Base-by-base conservation (phyloP, 2,797 vertebrate species). In the Esox masquinongy region DNA sequence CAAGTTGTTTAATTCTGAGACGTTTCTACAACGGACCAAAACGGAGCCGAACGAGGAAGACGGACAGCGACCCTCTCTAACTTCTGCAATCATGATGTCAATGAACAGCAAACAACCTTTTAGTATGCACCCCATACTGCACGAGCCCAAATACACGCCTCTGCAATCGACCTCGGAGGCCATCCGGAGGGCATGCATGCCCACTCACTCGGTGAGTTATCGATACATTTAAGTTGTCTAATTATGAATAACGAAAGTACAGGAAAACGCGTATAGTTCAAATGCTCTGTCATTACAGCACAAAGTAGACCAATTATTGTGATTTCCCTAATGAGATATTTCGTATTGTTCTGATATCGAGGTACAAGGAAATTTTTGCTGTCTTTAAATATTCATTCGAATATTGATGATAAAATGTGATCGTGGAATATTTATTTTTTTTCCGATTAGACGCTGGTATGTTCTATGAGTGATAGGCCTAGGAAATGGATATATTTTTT, bases 101-200 rank as follows among this genome's bases (percentile, higher is more conserved):
- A 97, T 97, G 96, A 97, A 97, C 92, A 97, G 96, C 95, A 97
- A 97, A 78, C 96, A 97, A 91, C 92, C 96, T 70, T 97, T 97
- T 93, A 92, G 95, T 83, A 96, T 97, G 96, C 96, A 97, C 89
- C 96, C 96, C 70, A 96, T 97, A 71, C 94, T 97, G 53, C 96
- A 97, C 81, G 96, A 97, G 11, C 96, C 95, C 82, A 97, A 97
- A 81, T 97, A 97, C 92, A 91, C 94, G 3, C 95, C 96, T 43
- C 94, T 97, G 80, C 96, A 97, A 90, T 93, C 93, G 83, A 96
- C 96, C 91, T 95, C 96, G 17, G 96, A 97, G 83, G 96, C 96
- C 85, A 95, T 97, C 88, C 94, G 96, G 72, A 90, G 96, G 86
- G 96, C 96, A 78, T 97, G 96, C 16, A 87, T 97, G 86, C 96